Base-by-base conservation (phyloP, 2,113 vertebrate genomes). In the Nymphicus hollandicus region DNA sequence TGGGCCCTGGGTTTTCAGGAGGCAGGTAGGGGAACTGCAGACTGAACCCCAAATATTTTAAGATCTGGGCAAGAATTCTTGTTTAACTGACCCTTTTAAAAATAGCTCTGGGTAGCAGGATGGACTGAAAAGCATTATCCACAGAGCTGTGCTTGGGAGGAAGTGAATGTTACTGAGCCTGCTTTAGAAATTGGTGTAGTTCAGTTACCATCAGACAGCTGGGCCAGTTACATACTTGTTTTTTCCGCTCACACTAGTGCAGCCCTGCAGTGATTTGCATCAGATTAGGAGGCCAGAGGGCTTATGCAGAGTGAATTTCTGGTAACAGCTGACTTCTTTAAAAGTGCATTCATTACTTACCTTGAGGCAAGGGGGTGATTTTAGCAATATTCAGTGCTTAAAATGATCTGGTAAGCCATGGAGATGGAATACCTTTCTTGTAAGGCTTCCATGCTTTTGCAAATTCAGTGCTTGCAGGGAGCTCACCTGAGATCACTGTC, bases 151-250 rank as follows among this genome's bases (percentile, higher is more conserved):
- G 8, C 64, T 93, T 68, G 68, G 65, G 64, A 93, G 77, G 93
- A 90, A 93, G 77, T 94, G 90, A 94, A 85, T 58, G 82, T 61
- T 91, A 94, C 61, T 53, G 73, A 91, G 77, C 91, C 91, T 72
- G 93, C 96, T 96, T 82, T 84, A 89, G 83, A 83, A 96, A 92
- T 88, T 93, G 79, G 90, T 93, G 93, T 94, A 89, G 77, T 88
- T 96, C 86, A 61, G 65, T 91, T 93, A 85, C 82, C 82, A 90
- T 85, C 68, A 91, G 68, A 43, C 68, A 78, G 47, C 86, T 94
- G 82, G 72, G 64, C 31, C 58, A 78, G 24, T 63, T 80, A 31
- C 15, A 19, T 27, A 17, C 11, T 33, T 55, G 41, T 69, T 82
- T 53, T 35, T 20, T 35, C 53, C 27, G 35, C 50, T 63, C 71